These are phyloP conservation scores for Chrysaora quinquecirrha DNA, from an alignment of 30 jellyfish, hydroid and myxozoan species.

Conservation along the genomic window DNA sequence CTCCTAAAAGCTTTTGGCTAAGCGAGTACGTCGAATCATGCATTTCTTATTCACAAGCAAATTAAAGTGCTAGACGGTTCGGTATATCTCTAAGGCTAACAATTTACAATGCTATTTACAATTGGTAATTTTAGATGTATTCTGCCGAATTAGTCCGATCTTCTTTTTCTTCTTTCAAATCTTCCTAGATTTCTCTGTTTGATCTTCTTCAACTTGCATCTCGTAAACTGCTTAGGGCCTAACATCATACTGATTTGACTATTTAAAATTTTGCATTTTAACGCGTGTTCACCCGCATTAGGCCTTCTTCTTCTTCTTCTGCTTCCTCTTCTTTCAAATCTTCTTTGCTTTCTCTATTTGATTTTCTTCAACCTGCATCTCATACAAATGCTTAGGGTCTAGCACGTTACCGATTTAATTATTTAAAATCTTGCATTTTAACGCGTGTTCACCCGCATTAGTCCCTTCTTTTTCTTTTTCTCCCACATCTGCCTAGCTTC, in stretches of 20 bases:
- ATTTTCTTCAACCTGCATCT: constrained; percentile 52
- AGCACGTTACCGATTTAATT: too few species aligned
- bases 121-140: neutral
- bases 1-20: too few species aligned
- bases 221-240: constrained; percentile 56
- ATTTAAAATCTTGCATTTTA: too few species aligned
- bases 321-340: constrained; percentile 43
- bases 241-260: too few species aligned
- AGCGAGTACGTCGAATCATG: too few species aligned
- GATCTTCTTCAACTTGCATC: constrained; percentile 48
- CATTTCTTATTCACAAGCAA: too few species aligned
- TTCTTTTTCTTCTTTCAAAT: constrained; percentile 49
- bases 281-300: neutral
- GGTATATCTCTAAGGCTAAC: too few species aligned
- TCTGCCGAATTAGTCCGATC: neutral
- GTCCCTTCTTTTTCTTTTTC: neutral
- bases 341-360: constrained; percentile 13
- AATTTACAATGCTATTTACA: constrained; percentile 4
- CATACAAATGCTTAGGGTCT: constrained; percentile 52
- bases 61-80: too few species aligned
- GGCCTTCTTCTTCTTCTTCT: neutral
- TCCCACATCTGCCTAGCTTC: constrained; percentile 50
- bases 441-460: neutral
- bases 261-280: too few species aligned
- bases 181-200: constrained; percentile 13